Conservation (phyloP, 2,797 vertebrate genomes). For the Thamnophis elegans region DNA sequence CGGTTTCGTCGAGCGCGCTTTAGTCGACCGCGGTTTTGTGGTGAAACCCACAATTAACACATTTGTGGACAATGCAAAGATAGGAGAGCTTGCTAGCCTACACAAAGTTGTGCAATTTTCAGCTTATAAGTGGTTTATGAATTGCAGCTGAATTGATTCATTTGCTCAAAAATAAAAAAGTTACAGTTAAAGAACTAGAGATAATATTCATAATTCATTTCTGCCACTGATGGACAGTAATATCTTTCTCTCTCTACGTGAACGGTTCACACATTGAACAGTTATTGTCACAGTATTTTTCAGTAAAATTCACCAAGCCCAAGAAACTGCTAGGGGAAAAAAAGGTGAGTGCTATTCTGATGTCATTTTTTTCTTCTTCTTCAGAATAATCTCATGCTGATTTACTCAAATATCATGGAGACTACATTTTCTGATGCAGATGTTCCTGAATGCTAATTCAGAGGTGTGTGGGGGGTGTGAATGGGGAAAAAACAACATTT, state of each 20-base stretch:
- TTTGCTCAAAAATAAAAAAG: neutral
- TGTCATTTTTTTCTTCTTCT: constrained; percentile 2
- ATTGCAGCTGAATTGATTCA: neutral
- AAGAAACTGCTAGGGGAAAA: neutral
- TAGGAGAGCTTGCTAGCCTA: neutral
- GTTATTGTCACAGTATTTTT: neutral
- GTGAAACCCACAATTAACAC: neutral
- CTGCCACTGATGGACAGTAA: neutral
- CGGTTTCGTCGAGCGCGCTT: no score
- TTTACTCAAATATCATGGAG: neutral
- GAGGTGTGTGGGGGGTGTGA: neutral
- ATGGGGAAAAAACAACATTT: neutral
- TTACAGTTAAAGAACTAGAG: neutral
- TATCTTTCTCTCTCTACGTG: neutral
- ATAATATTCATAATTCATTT: neutral
- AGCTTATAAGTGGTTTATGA: neutral
- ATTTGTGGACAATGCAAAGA: neutral
- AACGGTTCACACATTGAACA: neutral
- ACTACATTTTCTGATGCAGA: neutral
- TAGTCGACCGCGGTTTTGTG: no score
- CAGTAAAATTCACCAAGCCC: constrained; percentile 4
- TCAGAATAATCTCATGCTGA: constrained; percentile 2
- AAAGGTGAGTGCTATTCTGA: neutral
- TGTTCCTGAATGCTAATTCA: constrained; percentile 1
- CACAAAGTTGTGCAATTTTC: neutral